phyloP scores from a whole-genome alignment of 2,888 invertebrate species.

The Pantelozetes paolii region DNA sequence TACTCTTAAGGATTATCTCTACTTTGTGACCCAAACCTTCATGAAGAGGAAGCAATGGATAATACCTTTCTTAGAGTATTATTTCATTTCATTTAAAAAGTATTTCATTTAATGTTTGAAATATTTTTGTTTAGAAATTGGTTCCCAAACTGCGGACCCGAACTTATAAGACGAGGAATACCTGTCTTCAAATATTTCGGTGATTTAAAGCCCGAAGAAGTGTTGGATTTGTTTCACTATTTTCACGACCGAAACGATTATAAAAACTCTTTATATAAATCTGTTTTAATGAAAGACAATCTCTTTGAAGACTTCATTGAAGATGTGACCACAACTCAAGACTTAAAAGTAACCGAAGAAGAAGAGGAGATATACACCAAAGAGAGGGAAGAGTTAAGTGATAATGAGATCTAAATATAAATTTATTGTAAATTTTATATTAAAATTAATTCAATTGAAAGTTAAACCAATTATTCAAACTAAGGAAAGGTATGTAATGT shows the following conservation, averaged over 20 bases:
- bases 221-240: conserved; percentile 63
- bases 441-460: no score
- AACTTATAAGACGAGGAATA: conserved; percentile 62
- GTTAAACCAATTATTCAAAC: no score
- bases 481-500: no score
- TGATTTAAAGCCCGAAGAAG: conserved; percentile 62
- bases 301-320: background rate
- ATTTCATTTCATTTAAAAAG: conserved; percentile 48
- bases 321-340: background rate
- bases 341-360: background rate
- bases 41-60: conserved; percentile 60
- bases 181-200: conserved; percentile 69
- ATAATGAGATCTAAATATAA: background rate
- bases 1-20: conserved; percentile 63
- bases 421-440: no score
- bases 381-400: background rate
- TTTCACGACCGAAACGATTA: conserved; percentile 66
- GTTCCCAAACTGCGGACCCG: conserved; percentile 68
- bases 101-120: background rate
- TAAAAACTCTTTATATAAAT: conserved; percentile 60
- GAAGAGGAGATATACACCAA: background rate
- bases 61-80: conserved; percentile 69
- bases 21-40: conserved; percentile 65
- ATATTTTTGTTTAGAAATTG: conserved; percentile 52
- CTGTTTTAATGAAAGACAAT: background rate